Evolutionary conservation across 2,113 vertebrate species (phyloP), one percentile per base, ranked within the genome.

Genomic region (Glaucidium brasilianum): DNA sequence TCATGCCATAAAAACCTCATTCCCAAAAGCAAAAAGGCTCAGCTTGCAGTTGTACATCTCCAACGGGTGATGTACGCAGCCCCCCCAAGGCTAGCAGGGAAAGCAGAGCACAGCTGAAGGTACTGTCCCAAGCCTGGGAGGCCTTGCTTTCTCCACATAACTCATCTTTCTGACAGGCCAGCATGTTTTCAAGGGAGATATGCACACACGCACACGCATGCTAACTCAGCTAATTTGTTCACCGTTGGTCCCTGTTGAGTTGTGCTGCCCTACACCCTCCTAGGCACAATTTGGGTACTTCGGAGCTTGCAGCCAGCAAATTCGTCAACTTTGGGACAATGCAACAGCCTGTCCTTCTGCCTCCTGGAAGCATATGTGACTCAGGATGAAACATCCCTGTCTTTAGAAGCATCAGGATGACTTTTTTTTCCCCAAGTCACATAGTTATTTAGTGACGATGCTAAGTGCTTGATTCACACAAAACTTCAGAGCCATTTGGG

Each of bases 201-300:
- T 1, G 3, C 21, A 6, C 10, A 18, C 11, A 22, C 35, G 32
- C 23, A 45, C 15, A 12, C 4, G 27, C 39, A 60, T 11, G 26
- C 26, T 25, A 26, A 32, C 25, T 32, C 2, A 17, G 23, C 7
- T 37, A 4, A 60, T 15, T 43, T 15, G 49, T 55, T 77, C 49
- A 15, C 9, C 0, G 1, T 7, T 0, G 1, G 59, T n/a, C 10
- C 66, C 55, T 58, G 8, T 20, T 32, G 79, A 29, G 37, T 8
- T 78, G 64, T 15, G 52, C 72, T 84, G 59, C 30, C 34, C 26
- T 30, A 4, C 23, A 59, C 13, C 29, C 47, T 52, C 63, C 45
- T 47, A 59, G 59, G 18, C 67, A 30, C 30, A 67, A 71, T 50
- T 55, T 72, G 30, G 68, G 7, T 50, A 58, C 77, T 17, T 84